Evolutionary conservation across 2,797 vertebrate species (phyloP).

Genomic region (Galagoides demidoff): DNA sequence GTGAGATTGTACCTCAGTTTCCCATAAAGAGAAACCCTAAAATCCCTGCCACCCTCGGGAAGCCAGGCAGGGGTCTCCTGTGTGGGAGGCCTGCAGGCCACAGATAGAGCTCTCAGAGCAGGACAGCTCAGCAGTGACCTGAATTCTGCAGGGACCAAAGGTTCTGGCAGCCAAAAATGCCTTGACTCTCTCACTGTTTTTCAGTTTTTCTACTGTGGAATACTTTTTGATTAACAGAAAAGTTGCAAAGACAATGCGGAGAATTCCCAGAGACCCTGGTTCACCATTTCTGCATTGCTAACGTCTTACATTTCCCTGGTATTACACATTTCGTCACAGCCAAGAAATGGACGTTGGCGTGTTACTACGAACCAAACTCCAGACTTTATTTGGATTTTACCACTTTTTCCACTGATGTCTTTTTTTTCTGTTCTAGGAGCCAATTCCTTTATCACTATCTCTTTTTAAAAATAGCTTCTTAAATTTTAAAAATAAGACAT

Average conservation of each 20-base stretch:
- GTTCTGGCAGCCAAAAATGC: not conserved
- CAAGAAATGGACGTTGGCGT: not conserved
- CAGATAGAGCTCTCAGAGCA: not conserved
- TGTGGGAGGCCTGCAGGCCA: not conserved
- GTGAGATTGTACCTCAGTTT: not conserved
- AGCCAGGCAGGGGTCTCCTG: not conserved
- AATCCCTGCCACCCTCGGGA: not conserved
- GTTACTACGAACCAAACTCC: not conserved
- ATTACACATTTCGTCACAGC: not conserved
- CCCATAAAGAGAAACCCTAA: not conserved
- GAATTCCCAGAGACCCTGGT: not conserved
- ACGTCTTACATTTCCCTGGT: not conserved
- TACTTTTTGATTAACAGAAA: not conserved
- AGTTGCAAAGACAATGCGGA: not conserved
- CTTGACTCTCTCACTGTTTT: not conserved
- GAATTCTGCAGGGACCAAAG: not conserved
- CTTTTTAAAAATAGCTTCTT: conserved; percentile 37
- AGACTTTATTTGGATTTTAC: not conserved
- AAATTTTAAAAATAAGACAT: conserved; percentile 54
- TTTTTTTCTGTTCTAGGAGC: conserved; percentile 5
- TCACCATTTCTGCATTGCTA: not conserved
- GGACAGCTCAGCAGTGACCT: not conserved
- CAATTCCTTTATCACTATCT: not conserved
- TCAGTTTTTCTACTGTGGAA: not conserved
- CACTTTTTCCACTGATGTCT: not conserved